A percentile compares a stretch with the other conserved stretches of the same genome.
These are phyloP conservation scores for Ctenicera cuprea DNA, from an alignment of 2,888 invertebrate genomes.

Conservation along the genomic window DNA sequence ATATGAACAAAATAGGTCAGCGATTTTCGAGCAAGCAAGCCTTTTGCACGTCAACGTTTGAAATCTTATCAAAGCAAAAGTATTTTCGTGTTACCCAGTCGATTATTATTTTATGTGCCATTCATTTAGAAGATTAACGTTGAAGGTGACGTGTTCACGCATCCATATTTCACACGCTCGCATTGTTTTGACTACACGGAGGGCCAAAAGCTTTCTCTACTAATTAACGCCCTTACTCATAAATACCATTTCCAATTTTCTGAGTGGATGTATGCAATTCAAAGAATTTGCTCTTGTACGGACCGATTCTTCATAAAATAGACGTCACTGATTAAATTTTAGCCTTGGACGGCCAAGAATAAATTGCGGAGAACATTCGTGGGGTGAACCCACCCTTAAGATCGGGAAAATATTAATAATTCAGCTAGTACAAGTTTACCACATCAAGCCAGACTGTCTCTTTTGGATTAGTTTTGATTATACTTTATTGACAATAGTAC, in stretches of 20 bases:
- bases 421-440: not conserved
- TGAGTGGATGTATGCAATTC: conserved; percentile 41
- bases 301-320: conserved; percentile 33
- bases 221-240: conserved; percentile 42
- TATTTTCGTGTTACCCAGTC: conserved; percentile 47
- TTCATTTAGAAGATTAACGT: conserved; percentile 50
- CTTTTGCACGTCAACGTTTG: conserved; percentile 27
- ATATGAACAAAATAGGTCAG: conserved; percentile 17
- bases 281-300: conserved; percentile 18
- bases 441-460: not conserved
- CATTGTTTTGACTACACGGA: conserved; percentile 44
- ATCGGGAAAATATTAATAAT: conserved; percentile 16
- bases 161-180: conserved; percentile 47
- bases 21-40: conserved; percentile 8
- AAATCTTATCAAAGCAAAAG: conserved; percentile 48
- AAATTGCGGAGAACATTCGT: too few species aligned
- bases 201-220: conserved; percentile 42
- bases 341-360: not conserved
- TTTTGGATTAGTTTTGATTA: conserved; percentile 1
- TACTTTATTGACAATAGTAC: not conserved
- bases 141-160: conserved; percentile 50
- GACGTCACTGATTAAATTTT: conserved; percentile 28
- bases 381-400: not conserved
- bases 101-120: conserved; percentile 49
- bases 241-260: conserved; percentile 46